Evolutionary conservation across 2,113 vertebrate species (phyloP), one percentile per base, ranked within the genome.

Genomic region (Helogale parvula): DNA sequence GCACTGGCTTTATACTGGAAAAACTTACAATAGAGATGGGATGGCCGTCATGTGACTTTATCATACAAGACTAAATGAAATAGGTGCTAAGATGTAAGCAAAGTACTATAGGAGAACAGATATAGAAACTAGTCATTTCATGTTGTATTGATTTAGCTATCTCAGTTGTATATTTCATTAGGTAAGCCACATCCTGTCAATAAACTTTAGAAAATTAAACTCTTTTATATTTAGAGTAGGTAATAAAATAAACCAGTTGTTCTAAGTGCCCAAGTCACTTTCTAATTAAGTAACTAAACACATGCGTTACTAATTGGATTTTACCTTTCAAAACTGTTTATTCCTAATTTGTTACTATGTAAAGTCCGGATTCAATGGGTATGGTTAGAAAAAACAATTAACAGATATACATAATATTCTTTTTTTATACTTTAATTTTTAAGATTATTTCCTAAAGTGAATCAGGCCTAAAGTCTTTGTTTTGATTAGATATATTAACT

Each of bases 361-460:
- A 92, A 96, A 95, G 57, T 33, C 33, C 25, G 81, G 93, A 96
- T 96, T 82, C 79, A 93, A 83, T n/a, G 12, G 93, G 41, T 81
- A 50, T 27, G 54, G 54, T 97, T 84, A 90, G 13, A 82, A 94
- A 96, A 77, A 76, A 80, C 19, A 60, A 10, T 89, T 57, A 86
- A 76, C 3, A 90, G 86, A 88, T 96, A 2, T 81, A 35, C 38
- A 14, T 76, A 89, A 76, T 89, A 87, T 16, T 81, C 29, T 87
- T 96, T 90, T 88, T 88, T 93, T 60, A 93, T 94, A 81, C 38
- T 89, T 94, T 83, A 88, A 27, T 89, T 96, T 93, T 86, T 23
- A 92, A 87, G 31, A 82, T 94, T 29, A 63, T 83, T 94, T 95
- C 7, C 17, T 87, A 81, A 92, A 88, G 15, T 85, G 89, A 92